A percentile compares a stretch with the other conserved stretches of the same genome.
These are phyloP conservation scores for Xiphorhynchus erythropygius DNA, from an alignment of 2,797 vertebrate genomes.

Conservation along the genomic window DNA sequence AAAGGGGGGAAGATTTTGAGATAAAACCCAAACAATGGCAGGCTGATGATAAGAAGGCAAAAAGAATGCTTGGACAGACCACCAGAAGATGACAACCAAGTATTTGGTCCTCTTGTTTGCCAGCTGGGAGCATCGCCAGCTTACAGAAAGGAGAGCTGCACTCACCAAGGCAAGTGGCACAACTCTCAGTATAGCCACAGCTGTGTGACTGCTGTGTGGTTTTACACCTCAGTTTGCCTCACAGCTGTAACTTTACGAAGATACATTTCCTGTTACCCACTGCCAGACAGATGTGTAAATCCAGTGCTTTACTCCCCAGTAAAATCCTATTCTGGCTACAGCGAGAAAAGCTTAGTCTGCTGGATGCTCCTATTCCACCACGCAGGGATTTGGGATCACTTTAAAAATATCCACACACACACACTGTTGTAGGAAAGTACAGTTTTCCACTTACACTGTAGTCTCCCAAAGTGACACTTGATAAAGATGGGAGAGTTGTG, in stretches of 20 bases:
- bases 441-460: neutral
- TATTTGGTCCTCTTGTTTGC: neutral
- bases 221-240: neutral
- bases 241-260: neutral
- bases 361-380: neutral
- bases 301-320: neutral
- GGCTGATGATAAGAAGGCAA: neutral
- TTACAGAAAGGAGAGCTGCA: neutral
- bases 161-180: neutral
- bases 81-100: neutral
- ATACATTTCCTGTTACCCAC: neutral
- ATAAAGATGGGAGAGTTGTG: neutral
- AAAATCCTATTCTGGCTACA: neutral
- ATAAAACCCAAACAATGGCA: neutral
- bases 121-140: neutral
- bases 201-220: neutral
- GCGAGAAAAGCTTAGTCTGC: neutral
- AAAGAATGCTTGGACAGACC: neutral
- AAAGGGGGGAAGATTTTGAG: neutral
- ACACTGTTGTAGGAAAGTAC: neutral
- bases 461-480: neutral
- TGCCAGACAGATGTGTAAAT: neutral
- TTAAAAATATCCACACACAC: neutral
- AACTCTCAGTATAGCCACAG: neutral
- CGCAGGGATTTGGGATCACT: neutral